Evolutionary conservation across 2,113 vertebrate species (phyloP), one percentile per base, ranked within the genome.

Genomic region (Scomber japonicus): DNA sequence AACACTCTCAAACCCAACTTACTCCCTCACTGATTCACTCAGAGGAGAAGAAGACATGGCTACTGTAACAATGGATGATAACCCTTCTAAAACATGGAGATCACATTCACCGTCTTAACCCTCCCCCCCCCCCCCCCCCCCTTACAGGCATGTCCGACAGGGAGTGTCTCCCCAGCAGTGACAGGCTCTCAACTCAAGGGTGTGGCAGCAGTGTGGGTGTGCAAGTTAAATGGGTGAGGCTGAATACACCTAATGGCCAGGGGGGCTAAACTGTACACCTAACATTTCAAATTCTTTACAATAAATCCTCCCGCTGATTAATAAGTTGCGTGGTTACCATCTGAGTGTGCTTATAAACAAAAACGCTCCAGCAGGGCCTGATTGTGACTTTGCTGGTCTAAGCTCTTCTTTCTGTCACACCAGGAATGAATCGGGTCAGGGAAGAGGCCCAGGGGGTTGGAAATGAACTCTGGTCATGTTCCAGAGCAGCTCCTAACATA

Each of bases 371-470:
- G 73, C 30, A 11, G 46, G 66, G 30, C 73, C 73, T 57, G 70
- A 88, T 64, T 81, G 49, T 13, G 68, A 85, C 80, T 87, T 71
- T 50, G 72, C 59, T 17, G 71, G 76, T 46, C 68, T 81, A 56
- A 89, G 83, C 81, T 76, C 51, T 61, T 81, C 73, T 76, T 85
- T 81, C 62, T 56, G 71, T 87, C 79, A 49, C 83, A 87, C 83
- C 81, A 87, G 85, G 83, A 92, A 71, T 83, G 66, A 88, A 83
- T 89, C 75, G 83, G 85, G 87, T 87, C 88, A 76, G 81, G 69
- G 67, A 71, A 80, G 82, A 84, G 85, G 83, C 83, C 78, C 85
- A 27, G 64, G 73, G 86, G 78, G 80, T 66, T 87, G 31, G 65
- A 78, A 87, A 85, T 82, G 63, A 73, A 80, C 80, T 74, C 75